Evolutionary conservation across 2,113 vertebrate species (phyloP).

Genomic region (Columba janthina): DNA sequence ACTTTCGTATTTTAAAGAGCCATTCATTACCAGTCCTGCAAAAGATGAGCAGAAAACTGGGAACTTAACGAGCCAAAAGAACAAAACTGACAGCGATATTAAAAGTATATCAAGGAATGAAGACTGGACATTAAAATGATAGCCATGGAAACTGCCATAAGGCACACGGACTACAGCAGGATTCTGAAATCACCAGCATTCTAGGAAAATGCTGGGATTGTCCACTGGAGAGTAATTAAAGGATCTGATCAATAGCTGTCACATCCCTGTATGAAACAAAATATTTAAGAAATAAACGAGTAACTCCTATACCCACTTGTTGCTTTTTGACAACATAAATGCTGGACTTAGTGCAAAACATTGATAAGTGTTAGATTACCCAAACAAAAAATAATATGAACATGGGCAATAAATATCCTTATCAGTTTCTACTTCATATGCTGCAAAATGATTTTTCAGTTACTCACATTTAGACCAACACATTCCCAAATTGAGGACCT

Average conservation of each 20-base stretch:
- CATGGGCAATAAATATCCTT: background rate
- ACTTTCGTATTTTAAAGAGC: background rate
- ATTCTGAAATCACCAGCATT: background rate
- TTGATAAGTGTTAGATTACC: background rate
- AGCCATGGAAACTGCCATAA: background rate
- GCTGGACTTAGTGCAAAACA: background rate
- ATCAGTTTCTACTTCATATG: background rate
- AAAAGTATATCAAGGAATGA: background rate
- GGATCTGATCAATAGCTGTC: background rate
- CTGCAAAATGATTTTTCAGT: background rate
- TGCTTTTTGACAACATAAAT: background rate
- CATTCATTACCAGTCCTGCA: background rate
- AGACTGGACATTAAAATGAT: background rate
- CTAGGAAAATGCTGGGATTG: background rate
- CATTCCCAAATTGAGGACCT: background rate
- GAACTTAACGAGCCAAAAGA: background rate
- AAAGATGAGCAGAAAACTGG: background rate
- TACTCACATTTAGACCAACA: background rate
- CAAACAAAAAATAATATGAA: background rate
- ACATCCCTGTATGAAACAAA: background rate
- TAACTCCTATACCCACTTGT: background rate
- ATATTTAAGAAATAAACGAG: background rate
- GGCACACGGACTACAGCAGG: background rate
- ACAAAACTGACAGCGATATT: background rate
- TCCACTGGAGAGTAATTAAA: background rate